A percentile compares a stretch with the other conserved stretches of the same genome.
These are phyloP conservation scores for Podarcis lilfordi DNA, from an alignment of 2,797 vertebrate genomes.

Conservation along the genomic window DNA sequence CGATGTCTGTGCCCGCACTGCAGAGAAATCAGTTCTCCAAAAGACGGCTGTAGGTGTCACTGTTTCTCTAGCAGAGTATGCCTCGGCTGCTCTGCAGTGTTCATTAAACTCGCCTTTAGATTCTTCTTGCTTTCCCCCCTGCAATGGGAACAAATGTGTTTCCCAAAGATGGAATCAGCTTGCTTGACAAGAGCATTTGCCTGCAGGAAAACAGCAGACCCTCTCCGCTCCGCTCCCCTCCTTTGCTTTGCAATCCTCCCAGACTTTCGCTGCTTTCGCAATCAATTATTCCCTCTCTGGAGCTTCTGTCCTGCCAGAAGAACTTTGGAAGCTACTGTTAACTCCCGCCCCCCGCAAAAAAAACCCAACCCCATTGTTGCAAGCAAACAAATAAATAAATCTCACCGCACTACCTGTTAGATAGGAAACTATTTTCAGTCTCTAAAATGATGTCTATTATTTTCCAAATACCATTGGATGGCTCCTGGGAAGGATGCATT, in stretches of 20 bases:
- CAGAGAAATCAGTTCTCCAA: constrained; percentile 37
- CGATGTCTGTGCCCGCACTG: background rate
- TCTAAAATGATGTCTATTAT: background rate
- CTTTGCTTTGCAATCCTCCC: background rate
- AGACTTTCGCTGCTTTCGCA: background rate
- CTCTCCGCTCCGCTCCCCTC: too few relatives aligned
- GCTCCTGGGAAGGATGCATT: background rate
- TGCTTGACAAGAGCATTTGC: constrained; percentile 42
- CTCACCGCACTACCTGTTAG: background rate
- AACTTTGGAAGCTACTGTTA: background rate
- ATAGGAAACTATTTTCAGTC: background rate
- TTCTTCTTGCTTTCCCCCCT: constrained; percentile 58
- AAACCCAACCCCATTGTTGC: background rate
- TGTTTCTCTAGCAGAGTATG: constrained; percentile 72
- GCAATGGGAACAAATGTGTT: constrained; percentile 63
- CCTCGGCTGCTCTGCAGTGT: constrained; percentile 16
- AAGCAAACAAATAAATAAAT: background rate
- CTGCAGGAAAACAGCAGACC: constrained; percentile 61
- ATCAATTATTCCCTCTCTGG: constrained; percentile 19
- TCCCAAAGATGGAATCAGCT: constrained; percentile 59
- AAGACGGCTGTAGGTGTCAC: constrained; percentile 79
- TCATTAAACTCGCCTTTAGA: constrained; percentile 56
- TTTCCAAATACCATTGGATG: background rate
- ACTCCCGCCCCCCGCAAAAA: background rate
- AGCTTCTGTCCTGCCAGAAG: constrained; percentile 17